Evolutionary conservation across 2,113 vertebrate species (phyloP).

Genomic region (pig (Sus scrofa)): T2T-Sscrofa CM000824.6:41215501-41216000

Average conservation of each 20-base stretch:
- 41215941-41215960: constrained; percentile 42
- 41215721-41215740: constrained; percentile 85
- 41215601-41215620: constrained; percentile 75
- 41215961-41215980: constrained; percentile 3
- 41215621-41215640: constrained; percentile 77
- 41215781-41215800: constrained; percentile 77
- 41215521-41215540: constrained; percentile 13
- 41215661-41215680: constrained; percentile 80
- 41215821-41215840: constrained; percentile 81
- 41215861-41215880: constrained; percentile 68
- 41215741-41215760: constrained; percentile 81
- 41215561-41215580: constrained; percentile 56
- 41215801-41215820: constrained; percentile 73
- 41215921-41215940: constrained; percentile 42
- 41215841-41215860: constrained; percentile 59
- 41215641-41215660: constrained; percentile 80
- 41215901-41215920: constrained; percentile 42
- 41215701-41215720: constrained; percentile 80
- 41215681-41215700: constrained; percentile 80
- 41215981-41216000: background rate
- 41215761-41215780: constrained; percentile 83
- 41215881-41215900: constrained; percentile 65
- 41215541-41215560: constrained; percentile 64
- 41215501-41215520: constrained; percentile 22
- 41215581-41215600: constrained; percentile 64